Evolutionary conservation across 2,888 invertebrate genomes (phyloP), one percentile per base, ranked within the genome.

Genomic region (Lasioglossum calceatum): DNA sequence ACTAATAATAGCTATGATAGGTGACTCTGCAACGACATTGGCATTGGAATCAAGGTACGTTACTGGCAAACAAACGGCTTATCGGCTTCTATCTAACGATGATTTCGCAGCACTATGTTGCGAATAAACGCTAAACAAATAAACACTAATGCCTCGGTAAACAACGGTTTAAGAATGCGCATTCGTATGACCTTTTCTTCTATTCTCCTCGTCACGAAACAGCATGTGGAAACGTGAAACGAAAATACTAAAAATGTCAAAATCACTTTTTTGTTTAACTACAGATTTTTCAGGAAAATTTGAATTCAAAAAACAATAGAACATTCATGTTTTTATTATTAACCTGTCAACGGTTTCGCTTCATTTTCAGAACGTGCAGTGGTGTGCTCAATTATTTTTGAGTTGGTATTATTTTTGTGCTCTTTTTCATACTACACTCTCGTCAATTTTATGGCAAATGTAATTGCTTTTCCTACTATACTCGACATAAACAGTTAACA

Each of bases 1-100:
- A 42, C n/a, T 42, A 71, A 71, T n/a, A 71, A 42, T 71, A 71
- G 71, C n/a, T 71, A 71, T 5, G 42, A 42, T 71, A 42, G 71
- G 12, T n/a, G 5, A n/a, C 42, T 71, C n/a, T 71, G 10, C 16
- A 44, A 23, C 23, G 70, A n/a, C 71, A 42, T 42, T 42, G 71
- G n/a, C 71, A 42, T 42, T 42, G 71, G n/a, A 71, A 42, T n/a
- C 71, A n/a, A 71, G 71, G n/a, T 71, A 42, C n/a, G n/a, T 2
- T n/a, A 14, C 42, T 4, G 42, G 71, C 42, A 42, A 71, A 71
- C 42, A 42, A 42, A 39, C 23, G 4, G 23, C 10, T 71, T 71
- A 71, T 71, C 42, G 14, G n/a, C 14, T 12, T n/a, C 39, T 71
- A 71, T 71, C 42, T n/a, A n/a, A 42, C 23, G 42, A 42, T 36